Evolutionary conservation across 2,797 vertebrate genomes (phyloP), one percentile per base, ranked within the genome.

Genomic region (Leptoclinus maculatus): DNA sequence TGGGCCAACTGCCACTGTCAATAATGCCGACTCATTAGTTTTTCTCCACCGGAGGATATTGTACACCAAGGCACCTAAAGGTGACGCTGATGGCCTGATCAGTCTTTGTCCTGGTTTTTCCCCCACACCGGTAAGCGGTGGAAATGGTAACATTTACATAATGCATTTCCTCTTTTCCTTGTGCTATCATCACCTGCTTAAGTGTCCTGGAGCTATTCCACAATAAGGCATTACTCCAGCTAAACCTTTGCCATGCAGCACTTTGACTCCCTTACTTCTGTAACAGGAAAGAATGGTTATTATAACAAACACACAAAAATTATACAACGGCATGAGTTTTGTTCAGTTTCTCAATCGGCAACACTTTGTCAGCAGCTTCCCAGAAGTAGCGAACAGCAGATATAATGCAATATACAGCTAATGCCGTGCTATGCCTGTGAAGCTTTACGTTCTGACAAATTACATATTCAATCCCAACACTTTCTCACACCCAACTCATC

Each of bases 11-110:
- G 80, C 71, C 71, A 49, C 80, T 25, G 45, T 81, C 78, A 68
- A 41, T 84, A 75, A 85, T 75, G 80, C 47, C 17, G 57, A 74
- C 79, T 82, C 80, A 54, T 92, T 90, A 84, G 83, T 89, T 91
- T 79, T 76, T 47, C 65, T 76, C 54, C 62, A 65, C 65, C 45
- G 29, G 47, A 76, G 70, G 67, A 87, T 86, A 78, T 66, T 83
- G 70, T 82, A 87, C 68, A 65, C 47, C 2, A 43, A 72, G 63
- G 63, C 60, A 66, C 79, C 45, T n/a, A 80, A 53, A 78, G 82
- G 79, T 83, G 80, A 43, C 23, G 49, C 59, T 43, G 64, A 83
- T 64, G 70, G 72, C 43, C 16, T 16, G 32, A 84, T 78, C 69
- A 12, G 13, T 86, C 39, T 74, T 41, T 59, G 76, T 53, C 51